Base-by-base conservation (phyloP, 2,888 invertebrate genomes). In the Drosophila fulvimacula region DNA sequence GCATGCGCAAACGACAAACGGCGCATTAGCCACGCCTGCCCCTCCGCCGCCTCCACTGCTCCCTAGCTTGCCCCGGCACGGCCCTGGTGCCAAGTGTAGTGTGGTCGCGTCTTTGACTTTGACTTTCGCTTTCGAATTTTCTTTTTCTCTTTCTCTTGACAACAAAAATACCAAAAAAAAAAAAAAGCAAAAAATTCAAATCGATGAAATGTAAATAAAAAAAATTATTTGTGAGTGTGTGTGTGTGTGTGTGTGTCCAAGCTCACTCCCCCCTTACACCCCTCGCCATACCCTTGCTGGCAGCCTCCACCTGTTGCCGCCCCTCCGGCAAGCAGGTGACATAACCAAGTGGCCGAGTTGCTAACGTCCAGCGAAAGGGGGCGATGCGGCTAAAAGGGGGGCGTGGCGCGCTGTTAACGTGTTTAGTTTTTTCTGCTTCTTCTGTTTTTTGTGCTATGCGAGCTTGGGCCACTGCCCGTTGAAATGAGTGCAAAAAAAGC, bases 121-220 rank as follows among this genome's bases (percentile, higher is more conserved):
- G 84, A 89, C 90, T 87, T 86, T 88, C 87, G 87, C 86, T 90
- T 87, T 87, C 87, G 84, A 89, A 89, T 85, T 85, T 89, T 82
- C 85, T 85, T 82, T 88, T 83, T 77, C 79, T 78, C 53, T 53
- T 60, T 58, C 61, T 72, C 42, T 48, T 34, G 41, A 34, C 46
- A 21, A 46, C 32, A 17, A 32, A 34, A 49, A 52, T 36, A 61
- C 27, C 1, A 30, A 9, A 66, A 69, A 46, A n/a, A 34, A 27
- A 19, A 41, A 62, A 32, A 69, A 67, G 11, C 17, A 44, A 65
- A 79, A 76, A 85, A 79, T 76, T 82, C 72, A 85, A 82, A 79
- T 82, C 82, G 70, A 83, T 76, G 65, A 81, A 85, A 83, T 74
- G 84, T 81, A 83, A 88, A 88, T 81, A 83, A 62, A 62, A 53